A percentile compares a stretch with the other conserved stretches of the same genome.
phyloP scores from a whole-genome alignment of 1,140 invertebrate genomes.

The Archivesica marissinica region DNA sequence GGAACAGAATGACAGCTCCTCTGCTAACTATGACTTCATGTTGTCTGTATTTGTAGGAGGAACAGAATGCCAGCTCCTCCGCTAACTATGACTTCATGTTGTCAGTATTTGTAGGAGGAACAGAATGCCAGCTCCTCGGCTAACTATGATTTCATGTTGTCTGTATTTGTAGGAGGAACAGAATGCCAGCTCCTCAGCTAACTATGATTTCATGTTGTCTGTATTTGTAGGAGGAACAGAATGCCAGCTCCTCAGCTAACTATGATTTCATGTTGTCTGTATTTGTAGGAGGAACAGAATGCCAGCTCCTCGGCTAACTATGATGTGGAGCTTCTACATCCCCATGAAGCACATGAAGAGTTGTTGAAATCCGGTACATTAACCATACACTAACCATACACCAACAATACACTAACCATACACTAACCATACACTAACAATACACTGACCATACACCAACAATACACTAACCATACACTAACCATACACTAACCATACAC shows the following conservation, averaged over 20 bases:
- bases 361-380: conserved; percentile 72
- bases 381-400: not conserved
- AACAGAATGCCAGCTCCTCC: conserved; percentile 98
- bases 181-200: conserved; percentile 98
- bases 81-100: conserved; percentile 99
- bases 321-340: conserved; percentile 98
- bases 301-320: conserved; percentile 99
- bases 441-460: no score
- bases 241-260: conserved; percentile 98
- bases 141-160: conserved; percentile 99
- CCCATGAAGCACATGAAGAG: conserved; percentile 89
- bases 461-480: no score
- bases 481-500: no score
- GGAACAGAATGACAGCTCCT: conserved; percentile 98
- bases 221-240: conserved; percentile 93
- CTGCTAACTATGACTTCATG: conserved; percentile 99
- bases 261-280: no score
- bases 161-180: conserved; percentile 91
- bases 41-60: conserved; percentile 88
- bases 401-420: no score
- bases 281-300: conserved; percentile 94
- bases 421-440: no score
- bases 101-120: conserved; percentile 91
- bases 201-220: no score
- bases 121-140: conserved; percentile 98